Evolutionary conservation across 2,797 vertebrate genomes (phyloP), one percentile per base, ranked within the genome.

Genomic region (Rachycentron canadum): DNA sequence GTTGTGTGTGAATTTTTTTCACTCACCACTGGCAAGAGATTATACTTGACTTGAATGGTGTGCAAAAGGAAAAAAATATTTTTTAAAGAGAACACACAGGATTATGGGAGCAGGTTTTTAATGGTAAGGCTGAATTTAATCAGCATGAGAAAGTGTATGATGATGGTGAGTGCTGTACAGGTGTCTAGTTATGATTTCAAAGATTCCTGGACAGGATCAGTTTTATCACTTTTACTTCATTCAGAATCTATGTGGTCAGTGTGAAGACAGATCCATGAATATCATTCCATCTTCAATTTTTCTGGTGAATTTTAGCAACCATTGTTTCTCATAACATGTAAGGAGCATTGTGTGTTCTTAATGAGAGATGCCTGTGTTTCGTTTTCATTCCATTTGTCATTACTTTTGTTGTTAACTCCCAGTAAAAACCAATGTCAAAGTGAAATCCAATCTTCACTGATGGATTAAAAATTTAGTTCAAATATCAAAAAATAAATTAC

Each of bases 1-100:
- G 32, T 76, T 73, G 19, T 16, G 9, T 76, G 28, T 56, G 32
- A 50, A 57, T 28, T 26, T 25, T 41, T 57, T 68, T 4, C 10
- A 55, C 58, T 61, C 47, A 64, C 45, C 49, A 62, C 4, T 11
- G 40, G 40, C 4, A 82, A 62, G 4, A 55, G 7, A 47, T 52
- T 57, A n/a, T 2, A 61, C 12, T 41, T 69, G 1, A 60, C 53
- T 38, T 57, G 16, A 49, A 53, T 30, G 41, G 25, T 34, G 14
- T 45, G 32, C 60, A 28, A n/a, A 52, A 58, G 9, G 1, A 32
- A 50, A 41, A 60, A 71, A 19, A 25, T 11, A 56, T 32, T 41
- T 56, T 25, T 76, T 57, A 9, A 53, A 55, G 49, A 50, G 11
- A 3, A 49, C 11, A 14, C 30, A 28, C 23, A 28, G 26, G 40